Evolutionary conservation across 2,888 invertebrate genomes (phyloP), one percentile per base, ranked within the genome.

Genomic region (Brachypterus glaber): DNA sequence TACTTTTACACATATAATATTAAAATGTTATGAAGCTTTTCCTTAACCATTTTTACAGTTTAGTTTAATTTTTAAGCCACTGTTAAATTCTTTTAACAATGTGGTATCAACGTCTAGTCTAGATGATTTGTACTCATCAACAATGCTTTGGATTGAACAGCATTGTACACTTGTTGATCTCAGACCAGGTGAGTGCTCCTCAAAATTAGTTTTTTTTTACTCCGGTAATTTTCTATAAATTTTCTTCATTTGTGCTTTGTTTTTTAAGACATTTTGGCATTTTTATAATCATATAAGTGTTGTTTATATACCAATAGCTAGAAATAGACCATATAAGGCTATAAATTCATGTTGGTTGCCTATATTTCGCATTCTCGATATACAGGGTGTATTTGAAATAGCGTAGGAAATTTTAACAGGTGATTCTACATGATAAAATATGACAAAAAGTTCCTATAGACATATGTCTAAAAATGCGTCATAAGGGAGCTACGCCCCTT

Each of bases 101-200:
- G 83, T 87, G 57, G 95, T 95, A 43, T 91, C 93, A 36, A 89
- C 90, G 51, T 81, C 87, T 46, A 91, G 86, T 69, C 73, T 90
- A 44, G 86, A 89, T 49, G 95, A 96, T 68, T 73, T 96, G 46
- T 90, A 88, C 65, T 79, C 90, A 51, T 89, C 93, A 47, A 89
- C 91, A 42, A 74, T 90, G 58, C 75, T 87, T 43, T 96, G 96
- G 96, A 82, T 92, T 39, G 93, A 96, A 67, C 93, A 95, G 63
- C 91, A 92, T 67, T 96, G 95, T 70, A 91, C 93, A 29, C 77
- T 96, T 47, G 85, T 87, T 51, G 85, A 89, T 71, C 82, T 96
- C 67, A 75, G 96, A 56, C 93, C 93, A 61, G 87, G 95, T 95
- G 72, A 63, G 60, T 41, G 13, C 11, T 25, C 9, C 14, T 13